Base-by-base conservation (phyloP, 92 coral and sea anemone species). In the Montipora capitata region DNA sequence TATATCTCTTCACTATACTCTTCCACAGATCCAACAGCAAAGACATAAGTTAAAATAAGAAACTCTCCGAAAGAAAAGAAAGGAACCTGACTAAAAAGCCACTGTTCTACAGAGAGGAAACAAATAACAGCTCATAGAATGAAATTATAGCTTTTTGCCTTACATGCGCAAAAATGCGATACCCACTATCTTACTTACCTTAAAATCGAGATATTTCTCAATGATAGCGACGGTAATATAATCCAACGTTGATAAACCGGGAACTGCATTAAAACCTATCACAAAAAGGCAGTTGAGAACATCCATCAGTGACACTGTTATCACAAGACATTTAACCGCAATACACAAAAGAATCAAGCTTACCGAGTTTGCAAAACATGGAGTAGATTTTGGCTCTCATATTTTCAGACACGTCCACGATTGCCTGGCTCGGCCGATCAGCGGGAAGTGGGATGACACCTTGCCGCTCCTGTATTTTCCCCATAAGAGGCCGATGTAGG, bases 331-430 rank as follows among this genome's bases (percentile, higher is more conserved):
- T 27, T 27, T 27, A 27, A 27, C 35, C 35, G 35, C 35, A 27
- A 27, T 27, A 27, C 35, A 27, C 35, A 27, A 27, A 65, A 20
- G 0, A 65, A 18, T 18, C 13, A 4, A 61, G 5, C 96, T 86
- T 83, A 96, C 99, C 99, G 44, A 97, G 85, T 71, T 97, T 97
- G 69, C 98, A 97, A 81, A 97, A 97, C 90, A 97, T 87, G 73
- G 99, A 75, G 86, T 94, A 96, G 41, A 97, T 91, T 80, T 97
- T 97, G 10, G 99, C 98, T 52, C 99, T 95, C 94, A 97, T 97
- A 78, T 97, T 97, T 68, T 97, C 99, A 12, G 99, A 94, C 58
- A 97, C 94, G 59, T 97, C 98, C 48, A 97, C 98, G 68, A 97
- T 85, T 20, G 99, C 96, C 76, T 94, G 98, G 58, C 98, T 96